Evolutionary conservation across 2,113 vertebrate species (phyloP).

Genomic region (Rhodinocichla rosea): DNA sequence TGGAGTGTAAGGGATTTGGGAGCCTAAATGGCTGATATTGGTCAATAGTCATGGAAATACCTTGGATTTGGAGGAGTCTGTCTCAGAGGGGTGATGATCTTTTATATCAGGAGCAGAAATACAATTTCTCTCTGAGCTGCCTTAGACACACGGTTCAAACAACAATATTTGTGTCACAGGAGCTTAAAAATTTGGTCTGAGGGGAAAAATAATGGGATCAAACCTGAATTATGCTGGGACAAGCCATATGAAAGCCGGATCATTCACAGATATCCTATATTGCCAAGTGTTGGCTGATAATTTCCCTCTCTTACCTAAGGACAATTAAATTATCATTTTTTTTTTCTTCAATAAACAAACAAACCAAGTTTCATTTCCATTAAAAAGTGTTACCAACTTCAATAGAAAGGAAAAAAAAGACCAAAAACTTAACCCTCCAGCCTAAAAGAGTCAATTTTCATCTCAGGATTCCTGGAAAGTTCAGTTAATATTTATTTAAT

Average conservation of each 20-base stretch:
- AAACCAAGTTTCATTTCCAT: neutral
- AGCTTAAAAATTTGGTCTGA: neutral
- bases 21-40: neutral
- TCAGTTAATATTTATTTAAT: neutral
- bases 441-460: neutral
- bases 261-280: too few relatives aligned
- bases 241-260: neutral
- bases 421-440: fast-evolving
- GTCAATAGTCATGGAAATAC: neutral
- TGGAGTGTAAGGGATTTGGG: neutral
- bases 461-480: neutral
- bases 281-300: neutral
- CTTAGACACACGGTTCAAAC: neutral
- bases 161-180: too few relatives aligned
- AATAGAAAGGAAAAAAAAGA: neutral
- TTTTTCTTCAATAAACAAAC: neutral
- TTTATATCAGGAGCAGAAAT: neutral
- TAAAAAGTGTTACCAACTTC: neutral
- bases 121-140: neutral
- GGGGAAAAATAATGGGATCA: neutral
- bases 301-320: neutral
- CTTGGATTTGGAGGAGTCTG: too few relatives aligned
- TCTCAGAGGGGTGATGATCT: neutral
- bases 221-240: neutral
- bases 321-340: neutral